A percentile compares a stretch with the other conserved stretches of the same genome.
These are phyloP conservation scores for Phoenicopterus ruber DNA, from an alignment of 2,113 vertebrate species.

Conservation along the genomic window DNA sequence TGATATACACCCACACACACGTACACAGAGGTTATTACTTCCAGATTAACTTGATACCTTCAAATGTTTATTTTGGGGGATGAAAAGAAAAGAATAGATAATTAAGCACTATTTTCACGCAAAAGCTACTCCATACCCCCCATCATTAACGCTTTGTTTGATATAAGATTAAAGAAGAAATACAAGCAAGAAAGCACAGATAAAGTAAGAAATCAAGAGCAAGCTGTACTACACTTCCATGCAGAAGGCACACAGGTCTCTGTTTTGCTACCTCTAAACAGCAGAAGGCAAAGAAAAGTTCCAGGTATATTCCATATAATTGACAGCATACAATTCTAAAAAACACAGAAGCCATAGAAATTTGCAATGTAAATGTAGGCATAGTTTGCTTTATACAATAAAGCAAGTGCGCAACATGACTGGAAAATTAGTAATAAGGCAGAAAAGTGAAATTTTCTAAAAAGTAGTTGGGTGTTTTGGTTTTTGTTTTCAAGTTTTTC, in stretches of 20 bases:
- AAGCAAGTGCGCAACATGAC: background rate
- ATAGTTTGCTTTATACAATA: background rate
- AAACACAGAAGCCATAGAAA: background rate
- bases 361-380: background rate
- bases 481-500: background rate
- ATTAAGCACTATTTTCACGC: background rate
- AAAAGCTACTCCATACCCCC: background rate
- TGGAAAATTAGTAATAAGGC: background rate
- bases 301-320: background rate
- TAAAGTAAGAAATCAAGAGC: background rate
- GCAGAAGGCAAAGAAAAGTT: background rate
- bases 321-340: background rate
- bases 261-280: background rate
- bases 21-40: background rate
- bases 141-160: background rate
- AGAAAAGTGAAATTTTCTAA: background rate
- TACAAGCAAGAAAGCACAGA: background rate
- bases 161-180: conserved; percentile 7
- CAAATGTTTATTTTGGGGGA: background rate
- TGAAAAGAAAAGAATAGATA: background rate
- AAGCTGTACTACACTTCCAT: background rate
- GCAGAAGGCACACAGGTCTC: background rate
- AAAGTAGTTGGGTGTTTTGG: fast-evolving
- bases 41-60: background rate
- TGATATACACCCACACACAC: background rate